Conservation (phyloP, 1,140 invertebrate genomes). For the Acromyrmex echinatior region DNA sequence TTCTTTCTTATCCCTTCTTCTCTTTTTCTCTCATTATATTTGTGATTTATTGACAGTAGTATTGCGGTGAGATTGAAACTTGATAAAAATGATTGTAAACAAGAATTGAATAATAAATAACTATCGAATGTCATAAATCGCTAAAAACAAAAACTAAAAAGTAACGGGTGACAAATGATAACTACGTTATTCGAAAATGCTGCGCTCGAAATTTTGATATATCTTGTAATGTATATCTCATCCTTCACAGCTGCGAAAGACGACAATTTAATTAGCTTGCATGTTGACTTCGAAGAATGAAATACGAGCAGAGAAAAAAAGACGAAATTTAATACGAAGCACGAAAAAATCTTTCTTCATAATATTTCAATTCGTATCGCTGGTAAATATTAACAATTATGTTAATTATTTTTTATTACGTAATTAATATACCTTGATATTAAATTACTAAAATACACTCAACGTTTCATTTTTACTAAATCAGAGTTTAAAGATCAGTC, state of each 20-base stretch:
- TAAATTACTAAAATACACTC: neutral
- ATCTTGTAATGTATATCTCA: slow-evolving; percentile 42
- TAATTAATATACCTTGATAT: neutral
- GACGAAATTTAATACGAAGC: slow-evolving; percentile 7
- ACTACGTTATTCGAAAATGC: slow-evolving; percentile 5
- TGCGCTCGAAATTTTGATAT: slow-evolving; percentile 17
- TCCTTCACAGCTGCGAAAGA: neutral
- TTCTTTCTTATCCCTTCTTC: neutral
- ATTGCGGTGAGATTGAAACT: neutral
- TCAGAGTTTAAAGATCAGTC: neutral
- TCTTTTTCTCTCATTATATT: neutral
- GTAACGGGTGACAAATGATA: neutral
- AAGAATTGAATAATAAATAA: neutral
- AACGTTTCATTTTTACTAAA: neutral
- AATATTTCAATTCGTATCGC: neutral
- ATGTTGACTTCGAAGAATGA: slow-evolving; percentile 40
- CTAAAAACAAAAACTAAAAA: neutral
- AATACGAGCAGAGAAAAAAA: slow-evolving; percentile 16
- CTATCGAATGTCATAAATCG: neutral
- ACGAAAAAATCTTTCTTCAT: neutral
- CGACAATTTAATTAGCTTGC: slow-evolving; percentile 36
- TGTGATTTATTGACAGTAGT: neutral
- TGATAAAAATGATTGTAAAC: neutral
- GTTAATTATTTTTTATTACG: neutral
- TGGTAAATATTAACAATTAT: neutral